These are phyloP conservation scores for Eupithecia inturbata DNA, from an alignment of 2,888 invertebrate genomes.

Conservation along the genomic window DNA sequence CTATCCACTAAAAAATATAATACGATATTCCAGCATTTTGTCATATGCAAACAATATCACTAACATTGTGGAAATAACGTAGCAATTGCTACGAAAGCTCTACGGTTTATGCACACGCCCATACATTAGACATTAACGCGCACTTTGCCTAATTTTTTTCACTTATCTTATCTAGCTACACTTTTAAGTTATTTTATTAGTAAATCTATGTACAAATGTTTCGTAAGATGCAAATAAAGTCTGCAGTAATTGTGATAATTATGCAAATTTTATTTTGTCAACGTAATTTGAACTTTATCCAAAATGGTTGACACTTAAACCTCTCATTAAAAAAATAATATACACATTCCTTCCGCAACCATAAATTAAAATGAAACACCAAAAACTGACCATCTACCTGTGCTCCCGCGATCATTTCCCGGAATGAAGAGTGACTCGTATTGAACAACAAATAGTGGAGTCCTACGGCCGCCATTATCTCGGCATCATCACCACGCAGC, in stretches of 20 bases:
- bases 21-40: neutral
- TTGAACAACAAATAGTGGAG: constrained; percentile 81
- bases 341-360: constrained; percentile 7
- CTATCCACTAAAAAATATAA: neutral
- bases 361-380: constrained; percentile 13
- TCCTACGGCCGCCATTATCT: constrained; percentile 81
- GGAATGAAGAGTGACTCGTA: constrained; percentile 68
- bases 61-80: neutral
- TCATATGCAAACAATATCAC: neutral
- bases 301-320: constrained; percentile 1
- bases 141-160: neutral
- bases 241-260: neutral
- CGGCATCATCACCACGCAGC: constrained; percentile 79
- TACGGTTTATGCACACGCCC: constrained; percentile 40
- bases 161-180: neutral
- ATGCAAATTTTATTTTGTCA: neutral
- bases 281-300: neutral
- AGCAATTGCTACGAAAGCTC: constrained; percentile 25
- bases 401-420: constrained; percentile 58
- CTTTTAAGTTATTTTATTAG: neutral
- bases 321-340: constrained; percentile 1
- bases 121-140: constrained; percentile 66
- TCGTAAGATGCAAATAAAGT: neutral
- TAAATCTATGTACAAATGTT: neutral
- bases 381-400: constrained; percentile 49